Percentiles rank a stretch among this genome's conserved stretches.
phyloP scores from a whole-genome alignment of 2,888 invertebrate genomes.

The Eupithecia insigniata region DNA sequence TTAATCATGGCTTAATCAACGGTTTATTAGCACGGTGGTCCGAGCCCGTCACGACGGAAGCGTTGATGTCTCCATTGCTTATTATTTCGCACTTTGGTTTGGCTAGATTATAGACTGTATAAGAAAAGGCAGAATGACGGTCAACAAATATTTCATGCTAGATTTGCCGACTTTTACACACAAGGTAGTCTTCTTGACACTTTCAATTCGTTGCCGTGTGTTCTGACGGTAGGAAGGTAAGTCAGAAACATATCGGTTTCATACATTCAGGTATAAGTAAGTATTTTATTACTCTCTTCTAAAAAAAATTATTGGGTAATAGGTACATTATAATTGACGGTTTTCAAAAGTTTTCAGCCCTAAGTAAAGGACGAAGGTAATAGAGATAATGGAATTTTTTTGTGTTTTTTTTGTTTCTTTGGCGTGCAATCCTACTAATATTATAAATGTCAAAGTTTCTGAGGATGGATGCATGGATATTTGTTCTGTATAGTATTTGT shows the following conservation, averaged over 20 bases:
- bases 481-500: too few relatives aligned
- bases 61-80: slow-evolving; percentile 62
- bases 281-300: too few relatives aligned
- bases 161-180: background rate
- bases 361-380: background rate
- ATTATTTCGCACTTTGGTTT: slow-evolving; percentile 40
- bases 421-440: too few relatives aligned
- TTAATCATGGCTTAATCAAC: slow-evolving; percentile 61
- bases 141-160: background rate
- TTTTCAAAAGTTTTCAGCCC: background rate
- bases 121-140: background rate
- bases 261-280: background rate
- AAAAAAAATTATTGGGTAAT: too few relatives aligned
- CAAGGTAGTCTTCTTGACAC: background rate
- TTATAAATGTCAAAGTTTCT: too few relatives aligned
- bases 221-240: background rate
- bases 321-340: background rate
- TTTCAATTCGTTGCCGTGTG: background rate
- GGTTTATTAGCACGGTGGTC: slow-evolving; percentile 70
- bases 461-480: too few relatives aligned
- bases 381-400: background rate
- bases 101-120: background rate
- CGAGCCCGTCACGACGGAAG: slow-evolving; percentile 58
- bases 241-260: background rate
- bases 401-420: too few relatives aligned